Evolutionary conservation across 2,888 invertebrate genomes (phyloP).

Genomic region (Syritta pipiens): DNA sequence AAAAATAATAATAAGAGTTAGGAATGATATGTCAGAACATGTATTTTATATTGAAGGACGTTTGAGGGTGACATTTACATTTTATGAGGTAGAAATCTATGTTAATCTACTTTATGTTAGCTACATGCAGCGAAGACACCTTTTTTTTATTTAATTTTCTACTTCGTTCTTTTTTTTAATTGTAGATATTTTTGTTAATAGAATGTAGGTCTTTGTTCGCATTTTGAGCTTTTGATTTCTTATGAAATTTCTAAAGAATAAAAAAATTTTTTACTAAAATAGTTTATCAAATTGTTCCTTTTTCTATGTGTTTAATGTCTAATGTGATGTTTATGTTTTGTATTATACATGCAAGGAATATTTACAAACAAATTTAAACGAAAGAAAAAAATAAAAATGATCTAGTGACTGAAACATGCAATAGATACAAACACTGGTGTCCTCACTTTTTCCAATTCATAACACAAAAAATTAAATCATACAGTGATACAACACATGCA

Average conservation of each 20-base stretch:
- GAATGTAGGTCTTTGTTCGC: too few relatives aligned
- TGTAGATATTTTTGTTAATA: neutral
- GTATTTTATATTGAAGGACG: neutral
- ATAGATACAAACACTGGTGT: constrained; percentile 48
- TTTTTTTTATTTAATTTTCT: constrained; percentile 13
- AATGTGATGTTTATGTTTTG: constrained; percentile 26
- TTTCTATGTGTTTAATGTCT: too few relatives aligned
- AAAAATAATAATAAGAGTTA: neutral
- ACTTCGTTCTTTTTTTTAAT: neutral
- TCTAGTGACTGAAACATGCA: constrained; percentile 37
- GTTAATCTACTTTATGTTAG: constrained; percentile 54
- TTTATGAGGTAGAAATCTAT: constrained; percentile 15
- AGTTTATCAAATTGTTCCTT: too few relatives aligned
- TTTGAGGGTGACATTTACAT: neutral
- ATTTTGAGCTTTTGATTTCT: too few relatives aligned
- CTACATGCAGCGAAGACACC: constrained; percentile 68
- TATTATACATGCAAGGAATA: constrained; percentile 3
- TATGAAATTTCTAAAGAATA: constrained; percentile 1
- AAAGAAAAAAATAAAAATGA: neutral
- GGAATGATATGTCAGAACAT: neutral
- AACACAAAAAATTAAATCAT: neutral
- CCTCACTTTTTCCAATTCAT: constrained; percentile 45
- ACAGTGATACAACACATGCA: neutral
- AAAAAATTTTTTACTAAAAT: constrained; percentile 15
- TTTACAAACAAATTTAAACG: neutral